Evolutionary conservation across 2,888 invertebrate species (phyloP), one percentile per base, ranked within the genome.

Genomic region (Esperia sulphurella): DNA sequence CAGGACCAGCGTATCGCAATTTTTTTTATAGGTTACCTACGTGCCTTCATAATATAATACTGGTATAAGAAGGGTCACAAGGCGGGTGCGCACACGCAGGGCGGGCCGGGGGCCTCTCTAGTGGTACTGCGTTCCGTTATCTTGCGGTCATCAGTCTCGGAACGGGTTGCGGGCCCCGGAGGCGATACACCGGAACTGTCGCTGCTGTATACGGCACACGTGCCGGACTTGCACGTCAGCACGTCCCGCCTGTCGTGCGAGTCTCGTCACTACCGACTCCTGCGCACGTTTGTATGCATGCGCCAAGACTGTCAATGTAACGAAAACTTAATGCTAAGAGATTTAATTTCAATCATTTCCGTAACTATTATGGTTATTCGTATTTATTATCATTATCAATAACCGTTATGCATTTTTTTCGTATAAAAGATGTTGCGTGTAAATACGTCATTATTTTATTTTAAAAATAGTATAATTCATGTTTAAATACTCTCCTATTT

Each of bases 101-200:
- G 50, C 56, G 52, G 29, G 45, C 9, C n/a, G 63, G 66, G 68
- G 73, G 66, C 58, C 63, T 58, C 70, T 71, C 71, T 74, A 72
- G 75, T 73, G 75, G 75, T 72, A 70, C 65, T 58, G 63, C 63
- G 74, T 74, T 66, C 87, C 85, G 87, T 87, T 86, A 87, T 73
- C 72, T 82, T 81, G 79, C 85, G 85, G 85, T 85, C 84, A 81
- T 81, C 86, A 82, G 79, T 79, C 81, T 65, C 63, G 63, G 71
- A 79, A 75, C 79, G 75, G 74, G 79, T 73, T 71, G 70, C 64
- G 75, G 75, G 72, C 74, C 73, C 75, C 74, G 68, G 65, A 72
- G 77, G 75, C 77, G 74, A 68, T 69, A 68, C 78, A 75, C 81
- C 84, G 83, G 84, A 84, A 84, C 84, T 81, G 75, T 74, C 74